Conservation (phyloP, 2,113 vertebrate species). For the Triplophysa tibetana region DNA sequence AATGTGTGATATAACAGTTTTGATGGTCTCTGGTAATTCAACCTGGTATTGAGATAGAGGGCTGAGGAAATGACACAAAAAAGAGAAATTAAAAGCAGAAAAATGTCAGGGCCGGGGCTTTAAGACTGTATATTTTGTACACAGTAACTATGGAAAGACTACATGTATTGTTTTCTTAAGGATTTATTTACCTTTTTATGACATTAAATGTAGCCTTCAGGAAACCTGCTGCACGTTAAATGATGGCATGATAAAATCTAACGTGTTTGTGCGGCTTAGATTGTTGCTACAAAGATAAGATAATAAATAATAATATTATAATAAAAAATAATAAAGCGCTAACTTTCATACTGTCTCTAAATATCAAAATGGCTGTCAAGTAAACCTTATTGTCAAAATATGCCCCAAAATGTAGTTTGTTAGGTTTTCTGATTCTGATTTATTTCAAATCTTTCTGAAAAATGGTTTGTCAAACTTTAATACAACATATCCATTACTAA, state of each 20-base stretch:
- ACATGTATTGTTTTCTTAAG: background rate
- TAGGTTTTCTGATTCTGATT: background rate
- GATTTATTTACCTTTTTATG: background rate
- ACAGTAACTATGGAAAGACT: background rate
- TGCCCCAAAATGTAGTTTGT: background rate
- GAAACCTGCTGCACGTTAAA: too few species aligned
- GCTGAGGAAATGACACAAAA: background rate
- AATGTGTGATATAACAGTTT: slow-evolving; percentile 41
- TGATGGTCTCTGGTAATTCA: slow-evolving; percentile 37
- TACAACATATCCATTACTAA: too few species aligned
- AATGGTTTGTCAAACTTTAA: too few species aligned
- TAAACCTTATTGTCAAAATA: background rate
- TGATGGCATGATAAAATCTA: too few species aligned
- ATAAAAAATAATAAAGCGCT: too few species aligned
- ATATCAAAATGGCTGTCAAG: too few species aligned
- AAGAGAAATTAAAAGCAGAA: slow-evolving; percentile 12
- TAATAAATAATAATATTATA: too few species aligned
- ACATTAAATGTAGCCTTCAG: too few species aligned
- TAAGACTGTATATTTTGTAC: background rate
- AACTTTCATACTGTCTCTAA: too few species aligned
- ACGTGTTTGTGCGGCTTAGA: too few species aligned
- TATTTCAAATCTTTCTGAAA: too few species aligned
- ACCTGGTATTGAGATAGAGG: slow-evolving; percentile 40
- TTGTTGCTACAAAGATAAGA: too few species aligned
- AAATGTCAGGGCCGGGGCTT: slow-evolving; percentile 6